Conservation (phyloP, 2,888 invertebrate species). For the Labia minor region DNA sequence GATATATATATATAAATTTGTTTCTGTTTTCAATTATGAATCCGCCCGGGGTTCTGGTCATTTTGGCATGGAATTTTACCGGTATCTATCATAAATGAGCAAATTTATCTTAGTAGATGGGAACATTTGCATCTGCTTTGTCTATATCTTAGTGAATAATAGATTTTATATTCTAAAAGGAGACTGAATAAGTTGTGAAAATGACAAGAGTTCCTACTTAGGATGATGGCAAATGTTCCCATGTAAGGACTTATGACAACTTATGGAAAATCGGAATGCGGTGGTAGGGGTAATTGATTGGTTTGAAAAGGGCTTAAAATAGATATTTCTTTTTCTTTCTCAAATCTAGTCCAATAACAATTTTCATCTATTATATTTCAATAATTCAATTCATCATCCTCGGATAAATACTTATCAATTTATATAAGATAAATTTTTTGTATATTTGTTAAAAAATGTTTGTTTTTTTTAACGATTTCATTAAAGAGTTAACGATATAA, state of each 20-base stretch:
- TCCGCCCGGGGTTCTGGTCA: no score
- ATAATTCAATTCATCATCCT: no score
- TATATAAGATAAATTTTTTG: no score
- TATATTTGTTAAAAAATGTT: no score
- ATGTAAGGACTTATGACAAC: background rate
- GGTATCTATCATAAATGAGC: background rate
- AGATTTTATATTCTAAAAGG: background rate
- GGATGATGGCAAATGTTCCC: background rate
- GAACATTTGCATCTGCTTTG: background rate
- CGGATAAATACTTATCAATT: no score
- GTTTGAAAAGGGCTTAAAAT: background rate
- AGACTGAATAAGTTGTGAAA: background rate
- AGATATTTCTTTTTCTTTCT: background rate
- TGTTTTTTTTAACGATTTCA: no score
- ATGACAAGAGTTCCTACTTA: background rate
- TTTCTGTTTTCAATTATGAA: no score
- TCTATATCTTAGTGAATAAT: background rate
- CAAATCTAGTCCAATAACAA: no score
- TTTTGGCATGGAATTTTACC: no score
- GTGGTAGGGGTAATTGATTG: background rate
- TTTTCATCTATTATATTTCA: no score
- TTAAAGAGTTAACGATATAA: no score
- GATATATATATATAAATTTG: no score
- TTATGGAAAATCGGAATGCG: background rate
- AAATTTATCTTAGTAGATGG: background rate